phyloP scores from a whole-genome alignment of 64 coral and sea anemone genomes.

The Cladopsammia gracilis region DNA sequence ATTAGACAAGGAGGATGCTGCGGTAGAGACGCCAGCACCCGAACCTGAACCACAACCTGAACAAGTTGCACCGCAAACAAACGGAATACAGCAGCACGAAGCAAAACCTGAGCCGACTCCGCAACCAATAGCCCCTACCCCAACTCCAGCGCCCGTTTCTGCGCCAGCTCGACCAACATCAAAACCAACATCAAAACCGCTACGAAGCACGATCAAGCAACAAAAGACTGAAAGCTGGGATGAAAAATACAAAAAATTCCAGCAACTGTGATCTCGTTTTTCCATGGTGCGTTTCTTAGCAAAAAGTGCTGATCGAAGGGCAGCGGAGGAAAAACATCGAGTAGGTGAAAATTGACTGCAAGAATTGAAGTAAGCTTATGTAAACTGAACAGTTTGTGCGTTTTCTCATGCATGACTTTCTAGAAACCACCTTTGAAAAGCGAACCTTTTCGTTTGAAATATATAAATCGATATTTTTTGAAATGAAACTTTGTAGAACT shows the following conservation, averaged over 20 bases:
- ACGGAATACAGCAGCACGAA: neutral
- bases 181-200: slow-evolving; percentile 14
- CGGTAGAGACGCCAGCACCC: neutral
- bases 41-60: neutral
- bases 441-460: neutral
- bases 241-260: slow-evolving; percentile 45
- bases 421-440: slow-evolving; percentile 3
- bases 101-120: neutral
- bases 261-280: slow-evolving; percentile 17
- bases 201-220: slow-evolving; percentile 40
- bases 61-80: neutral
- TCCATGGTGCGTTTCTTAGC: slow-evolving; percentile 4
- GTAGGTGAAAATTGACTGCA: too few relatives aligned
- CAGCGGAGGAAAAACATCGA: neutral
- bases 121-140: neutral
- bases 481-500: slow-evolving; percentile 51
- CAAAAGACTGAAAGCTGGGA: slow-evolving; percentile 36
- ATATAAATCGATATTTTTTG: slow-evolving; percentile 53
- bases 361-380: slow-evolving; percentile 15
- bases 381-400: slow-evolving; percentile 3
- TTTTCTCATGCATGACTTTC: neutral
- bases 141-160: neutral
- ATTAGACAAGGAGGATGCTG: slow-evolving; percentile 74
- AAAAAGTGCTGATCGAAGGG: too few relatives aligned
- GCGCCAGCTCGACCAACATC: neutral